A percentile compares a stretch with the other conserved stretches of the same genome.
Conservation (phyloP, 2,113 vertebrate genomes). For the Nerophis lumbriciformis region DNA sequence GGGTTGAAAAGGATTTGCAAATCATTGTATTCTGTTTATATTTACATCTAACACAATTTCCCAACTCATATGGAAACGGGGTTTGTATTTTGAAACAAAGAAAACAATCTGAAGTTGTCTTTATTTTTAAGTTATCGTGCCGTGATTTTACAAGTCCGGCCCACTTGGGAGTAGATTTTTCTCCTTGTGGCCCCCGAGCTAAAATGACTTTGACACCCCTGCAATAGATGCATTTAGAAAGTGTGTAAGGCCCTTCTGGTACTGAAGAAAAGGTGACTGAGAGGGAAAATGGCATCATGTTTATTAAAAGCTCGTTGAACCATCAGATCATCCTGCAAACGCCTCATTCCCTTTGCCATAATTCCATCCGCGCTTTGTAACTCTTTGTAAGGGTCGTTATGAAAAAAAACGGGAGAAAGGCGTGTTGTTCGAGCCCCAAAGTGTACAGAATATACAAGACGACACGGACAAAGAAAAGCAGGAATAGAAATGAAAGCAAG, state of each 20-base stretch:
- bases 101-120: too few species aligned
- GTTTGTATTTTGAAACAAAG: too few species aligned
- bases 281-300: conserved; percentile 57
- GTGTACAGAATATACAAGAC: conserved; percentile 9
- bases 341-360: conserved; percentile 45
- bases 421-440: conserved; percentile 41
- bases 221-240: too few species aligned
- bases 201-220: too few species aligned
- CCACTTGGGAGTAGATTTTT: too few species aligned
- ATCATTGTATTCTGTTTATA: too few species aligned
- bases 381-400: conserved; percentile 36
- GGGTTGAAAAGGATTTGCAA: too few species aligned
- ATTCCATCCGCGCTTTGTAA: conserved; percentile 36
- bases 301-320: conserved; percentile 71
- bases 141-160: too few species aligned
- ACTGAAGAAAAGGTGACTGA: conserved; percentile 11
- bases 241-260: background rate
- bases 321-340: conserved; percentile 52
- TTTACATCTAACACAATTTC: too few species aligned
- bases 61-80: too few species aligned
- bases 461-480: conserved; percentile 11
- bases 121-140: too few species aligned
- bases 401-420: conserved; percentile 47
- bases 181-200: too few species aligned
- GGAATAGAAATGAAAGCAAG: conserved; percentile 40